Evolutionary conservation across 2,888 invertebrate genomes (phyloP).

Genomic region (Eledona agricola): DNA sequence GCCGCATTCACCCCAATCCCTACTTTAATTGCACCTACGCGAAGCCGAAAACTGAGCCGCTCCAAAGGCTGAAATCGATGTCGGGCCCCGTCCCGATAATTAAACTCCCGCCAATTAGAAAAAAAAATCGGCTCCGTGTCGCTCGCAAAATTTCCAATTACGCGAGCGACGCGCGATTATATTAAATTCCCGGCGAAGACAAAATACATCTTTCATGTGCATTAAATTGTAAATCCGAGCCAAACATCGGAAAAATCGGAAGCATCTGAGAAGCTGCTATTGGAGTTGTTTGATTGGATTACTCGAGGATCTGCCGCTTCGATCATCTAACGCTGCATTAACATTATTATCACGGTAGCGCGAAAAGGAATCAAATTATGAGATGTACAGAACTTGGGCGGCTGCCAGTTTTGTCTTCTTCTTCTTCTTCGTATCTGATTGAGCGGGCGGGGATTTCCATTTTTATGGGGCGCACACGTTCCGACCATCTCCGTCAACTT

Average conservation of each 20-base stretch:
- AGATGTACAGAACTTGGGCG: conserved; percentile 41
- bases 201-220: conserved; percentile 44
- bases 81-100: conserved; percentile 32
- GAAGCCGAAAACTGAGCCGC: conserved; percentile 52
- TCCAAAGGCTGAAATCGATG: conserved; percentile 49
- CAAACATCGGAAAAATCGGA: conserved; percentile 52
- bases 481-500: too few relatives aligned
- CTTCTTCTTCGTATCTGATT: conserved; percentile 36
- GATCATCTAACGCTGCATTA: conserved; percentile 54
- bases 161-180: not conserved
- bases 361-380: conserved; percentile 53
- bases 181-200: conserved; percentile 20
- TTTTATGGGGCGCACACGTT: conserved; percentile 26
- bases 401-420: conserved; percentile 39
- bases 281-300: conserved; percentile 55
- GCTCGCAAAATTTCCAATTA: conserved; percentile 22
- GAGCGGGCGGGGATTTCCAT: conserved; percentile 40
- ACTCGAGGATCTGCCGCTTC: conserved; percentile 52
- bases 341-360: conserved; percentile 56
- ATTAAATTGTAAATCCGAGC: conserved; percentile 47
- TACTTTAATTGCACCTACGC: conserved; percentile 52
- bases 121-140: conserved; percentile 31
- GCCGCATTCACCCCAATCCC: conserved; percentile 50
- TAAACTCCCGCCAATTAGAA: conserved; percentile 36
- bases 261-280: conserved; percentile 53